Evolutionary conservation across 2,888 invertebrate genomes (phyloP).

Genomic region (Spilarctia lutea): DNA sequence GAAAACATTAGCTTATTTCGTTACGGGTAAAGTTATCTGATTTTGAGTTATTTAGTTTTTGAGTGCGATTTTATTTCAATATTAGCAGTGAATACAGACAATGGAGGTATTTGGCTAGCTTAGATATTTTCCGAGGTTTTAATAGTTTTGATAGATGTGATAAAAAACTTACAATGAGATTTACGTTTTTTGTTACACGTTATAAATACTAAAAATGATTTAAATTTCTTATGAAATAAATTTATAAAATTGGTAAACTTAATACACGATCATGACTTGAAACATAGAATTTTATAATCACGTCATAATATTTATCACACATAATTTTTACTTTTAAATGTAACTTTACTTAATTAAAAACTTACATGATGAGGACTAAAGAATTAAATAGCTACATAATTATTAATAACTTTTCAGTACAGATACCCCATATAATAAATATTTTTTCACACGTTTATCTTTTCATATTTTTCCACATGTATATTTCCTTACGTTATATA

Average conservation of each 20-base stretch:
- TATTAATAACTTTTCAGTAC: too few species aligned
- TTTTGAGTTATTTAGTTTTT: conserved; percentile 3
- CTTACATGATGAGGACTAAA: too few species aligned
- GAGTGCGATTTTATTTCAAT: neutral
- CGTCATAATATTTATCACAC: neutral
- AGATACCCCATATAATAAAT: too few species aligned
- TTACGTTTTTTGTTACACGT: neutral
- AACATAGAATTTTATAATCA: neutral
- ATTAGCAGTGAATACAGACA: neutral
- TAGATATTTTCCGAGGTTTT: neutral
- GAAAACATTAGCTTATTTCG: conserved; percentile 36
- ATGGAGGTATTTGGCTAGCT: neutral
- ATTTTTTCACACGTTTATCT: too few species aligned
- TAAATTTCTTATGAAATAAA: too few species aligned
- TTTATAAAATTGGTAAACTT: too few species aligned
- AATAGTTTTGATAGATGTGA: neutral
- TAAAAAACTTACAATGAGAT: neutral
- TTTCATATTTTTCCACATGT: too few species aligned
- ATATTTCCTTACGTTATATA: too few species aligned
- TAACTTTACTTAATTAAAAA: neutral
- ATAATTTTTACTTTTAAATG: neutral
- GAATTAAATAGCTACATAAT: too few species aligned
- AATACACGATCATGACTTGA: too few species aligned
- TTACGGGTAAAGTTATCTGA: conserved; percentile 1
- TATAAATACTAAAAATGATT: too few species aligned